These are phyloP conservation scores for Brenthis daphne DNA, from an alignment of 2,888 invertebrate genomes.

Conservation along the genomic window DNA sequence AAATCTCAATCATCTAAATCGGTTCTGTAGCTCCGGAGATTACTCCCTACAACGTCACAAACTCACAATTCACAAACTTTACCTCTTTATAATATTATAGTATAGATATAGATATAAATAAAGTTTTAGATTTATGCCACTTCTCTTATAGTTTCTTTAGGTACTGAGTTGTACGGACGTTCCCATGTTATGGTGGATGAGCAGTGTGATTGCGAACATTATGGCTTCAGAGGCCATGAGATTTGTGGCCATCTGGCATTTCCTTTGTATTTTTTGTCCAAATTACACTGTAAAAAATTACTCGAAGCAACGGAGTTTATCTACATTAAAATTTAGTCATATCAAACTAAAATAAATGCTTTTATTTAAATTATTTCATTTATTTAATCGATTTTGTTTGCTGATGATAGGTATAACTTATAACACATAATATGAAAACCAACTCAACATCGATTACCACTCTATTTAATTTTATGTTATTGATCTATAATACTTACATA, in stretches of 20 bases:
- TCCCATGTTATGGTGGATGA: constrained; percentile 36
- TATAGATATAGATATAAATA: not conserved
- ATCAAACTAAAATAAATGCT: too few relatives aligned
- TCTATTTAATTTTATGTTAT: too few relatives aligned
- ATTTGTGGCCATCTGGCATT: constrained; percentile 40
- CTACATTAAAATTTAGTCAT: too few relatives aligned
- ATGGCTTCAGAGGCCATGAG: constrained; percentile 51
- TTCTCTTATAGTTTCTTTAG: not conserved
- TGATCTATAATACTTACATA: too few relatives aligned
- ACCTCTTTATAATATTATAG: too few relatives aligned
- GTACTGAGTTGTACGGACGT: constrained; percentile 20
- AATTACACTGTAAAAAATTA: not conserved
- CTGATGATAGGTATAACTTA: not conserved
- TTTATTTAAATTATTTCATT: not conserved
- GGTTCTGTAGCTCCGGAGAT: too few relatives aligned
- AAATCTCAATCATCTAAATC: too few relatives aligned
- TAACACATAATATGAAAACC: too few relatives aligned
- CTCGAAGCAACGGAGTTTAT: not conserved
- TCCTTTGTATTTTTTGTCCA: constrained; percentile 23
- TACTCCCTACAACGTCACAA: too few relatives aligned
- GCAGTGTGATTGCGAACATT: constrained; percentile 48
- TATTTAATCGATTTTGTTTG: not conserved
- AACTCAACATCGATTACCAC: too few relatives aligned
- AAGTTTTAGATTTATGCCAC: not conserved
- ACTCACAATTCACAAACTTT: too few relatives aligned